Evolutionary conservation across 2,888 invertebrate species (phyloP).

Genomic region (Deroplatys truncata): DNA sequence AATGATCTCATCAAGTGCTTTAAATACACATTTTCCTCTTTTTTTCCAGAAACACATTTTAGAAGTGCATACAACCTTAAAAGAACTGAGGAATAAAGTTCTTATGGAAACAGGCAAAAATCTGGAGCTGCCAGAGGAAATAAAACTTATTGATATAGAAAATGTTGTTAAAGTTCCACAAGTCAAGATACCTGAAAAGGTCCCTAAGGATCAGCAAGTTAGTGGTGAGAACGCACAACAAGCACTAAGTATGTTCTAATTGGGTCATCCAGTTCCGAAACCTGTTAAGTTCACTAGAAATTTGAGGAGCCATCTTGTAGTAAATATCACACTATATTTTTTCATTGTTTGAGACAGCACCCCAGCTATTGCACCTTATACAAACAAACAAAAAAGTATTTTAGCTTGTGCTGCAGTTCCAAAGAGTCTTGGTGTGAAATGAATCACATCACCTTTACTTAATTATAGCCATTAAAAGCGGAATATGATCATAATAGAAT

Average conservation of each 20-base stretch:
- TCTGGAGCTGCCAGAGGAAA: not conserved
- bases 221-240: not conserved
- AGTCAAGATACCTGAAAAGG: not conserved
- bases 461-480: no score
- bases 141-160: not conserved
- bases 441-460: no score
- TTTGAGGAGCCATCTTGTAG: no score
- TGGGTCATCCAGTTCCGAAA: not conserved
- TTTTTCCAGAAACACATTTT: not conserved
- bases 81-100: not conserved
- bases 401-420: no score
- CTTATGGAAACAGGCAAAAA: not conserved
- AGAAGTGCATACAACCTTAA: not conserved
- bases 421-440: no score
- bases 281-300: no score
- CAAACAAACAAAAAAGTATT: no score
- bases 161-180: not conserved
- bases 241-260: not conserved
- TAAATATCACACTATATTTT: no score
- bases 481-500: no score
- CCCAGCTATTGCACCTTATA: no score
- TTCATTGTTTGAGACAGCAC: no score
- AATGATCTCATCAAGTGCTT: no score
- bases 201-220: not conserved
- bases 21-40: not conserved